Percentiles rank a stretch among this genome's conserved stretches.
phyloP scores from a whole-genome alignment of 2,888 invertebrate species.

The Mythimna vitellina region DNA sequence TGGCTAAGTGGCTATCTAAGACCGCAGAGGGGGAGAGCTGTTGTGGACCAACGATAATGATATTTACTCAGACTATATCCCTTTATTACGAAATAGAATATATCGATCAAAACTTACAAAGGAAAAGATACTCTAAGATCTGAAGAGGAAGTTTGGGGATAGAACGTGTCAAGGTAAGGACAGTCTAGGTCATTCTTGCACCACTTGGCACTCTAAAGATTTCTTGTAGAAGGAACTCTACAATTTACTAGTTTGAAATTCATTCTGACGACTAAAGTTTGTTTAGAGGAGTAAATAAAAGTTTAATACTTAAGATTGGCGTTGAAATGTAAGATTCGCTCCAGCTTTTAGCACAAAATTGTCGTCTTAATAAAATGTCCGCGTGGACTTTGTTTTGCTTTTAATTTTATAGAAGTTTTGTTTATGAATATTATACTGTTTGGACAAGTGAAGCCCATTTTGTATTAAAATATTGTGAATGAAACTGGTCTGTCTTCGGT shows the following conservation, averaged over 20 bases:
- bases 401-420: slow-evolving; percentile 36
- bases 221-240: slow-evolving; percentile 79
- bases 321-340: slow-evolving; percentile 65
- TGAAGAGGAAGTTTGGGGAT: slow-evolving; percentile 43
- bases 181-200: slow-evolving; percentile 71
- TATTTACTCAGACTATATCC: slow-evolving; percentile 79
- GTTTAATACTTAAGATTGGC: slow-evolving; percentile 77
- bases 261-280: slow-evolving; percentile 80
- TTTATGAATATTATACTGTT: slow-evolving; percentile 19
- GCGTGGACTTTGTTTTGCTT: slow-evolving; percentile 33
- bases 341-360: slow-evolving; percentile 51
- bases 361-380: slow-evolving; percentile 42
- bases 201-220: slow-evolving; percentile 76
- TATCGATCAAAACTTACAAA: slow-evolving; percentile 19
- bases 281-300: slow-evolving; percentile 77
- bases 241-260: slow-evolving; percentile 85
- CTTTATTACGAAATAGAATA: slow-evolving; percentile 65
- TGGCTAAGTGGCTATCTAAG: slow-evolving; percentile 81
- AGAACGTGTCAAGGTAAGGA: slow-evolving; percentile 18
- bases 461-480: background rate
- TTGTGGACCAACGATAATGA: slow-evolving; percentile 85
- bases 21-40: slow-evolving; percentile 75
- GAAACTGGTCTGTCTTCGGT: background rate
- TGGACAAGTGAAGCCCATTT: slow-evolving; percentile 2
- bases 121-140: slow-evolving; percentile 33